phyloP scores from a whole-genome alignment of 2,888 invertebrate genomes.

The Alentia gelatinosa region DNA sequence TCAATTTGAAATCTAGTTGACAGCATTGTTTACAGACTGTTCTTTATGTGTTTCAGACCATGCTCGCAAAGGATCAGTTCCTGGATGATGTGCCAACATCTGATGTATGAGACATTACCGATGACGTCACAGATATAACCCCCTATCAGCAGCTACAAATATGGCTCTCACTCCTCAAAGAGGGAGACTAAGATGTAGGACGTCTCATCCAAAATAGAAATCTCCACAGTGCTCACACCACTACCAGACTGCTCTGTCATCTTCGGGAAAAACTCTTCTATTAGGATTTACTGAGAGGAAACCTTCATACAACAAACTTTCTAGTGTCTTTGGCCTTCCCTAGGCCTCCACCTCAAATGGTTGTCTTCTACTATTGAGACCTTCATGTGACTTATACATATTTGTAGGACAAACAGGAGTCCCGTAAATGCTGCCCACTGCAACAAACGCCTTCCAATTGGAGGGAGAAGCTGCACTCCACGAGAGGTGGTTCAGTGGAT shows the following conservation, averaged over 20 bases:
- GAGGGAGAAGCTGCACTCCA: too few species aligned
- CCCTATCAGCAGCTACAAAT: not conserved
- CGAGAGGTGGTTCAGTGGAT: too few species aligned
- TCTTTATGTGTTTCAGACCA: constrained; percentile 74
- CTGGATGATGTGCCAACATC: constrained; percentile 76
- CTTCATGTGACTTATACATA: too few species aligned
- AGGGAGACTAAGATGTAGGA: too few species aligned
- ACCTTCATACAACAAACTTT: too few species aligned
- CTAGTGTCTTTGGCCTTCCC: too few species aligned
- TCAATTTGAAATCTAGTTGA: not conserved
- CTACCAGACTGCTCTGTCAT: not conserved
- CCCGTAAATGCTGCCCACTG: too few species aligned
- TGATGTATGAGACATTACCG: constrained; percentile 71
- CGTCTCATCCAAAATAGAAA: not conserved
- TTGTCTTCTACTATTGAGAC: too few species aligned
- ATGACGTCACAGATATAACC: not conserved
- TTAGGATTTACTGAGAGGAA: not conserved
- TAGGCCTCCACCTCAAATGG: too few species aligned
- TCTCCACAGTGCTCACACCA: not conserved
- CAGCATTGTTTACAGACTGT: not conserved
- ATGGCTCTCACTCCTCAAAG: not conserved
- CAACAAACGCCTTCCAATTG: too few species aligned
- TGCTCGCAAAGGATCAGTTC: constrained; percentile 75
- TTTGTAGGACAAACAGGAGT: too few species aligned
- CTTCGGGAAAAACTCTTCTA: not conserved